Percentiles rank a stretch among this genome's conserved stretches.
phyloP scores from a whole-genome alignment of 92 coral and sea anemone species.

The Virgularia gustaviana region DNA sequence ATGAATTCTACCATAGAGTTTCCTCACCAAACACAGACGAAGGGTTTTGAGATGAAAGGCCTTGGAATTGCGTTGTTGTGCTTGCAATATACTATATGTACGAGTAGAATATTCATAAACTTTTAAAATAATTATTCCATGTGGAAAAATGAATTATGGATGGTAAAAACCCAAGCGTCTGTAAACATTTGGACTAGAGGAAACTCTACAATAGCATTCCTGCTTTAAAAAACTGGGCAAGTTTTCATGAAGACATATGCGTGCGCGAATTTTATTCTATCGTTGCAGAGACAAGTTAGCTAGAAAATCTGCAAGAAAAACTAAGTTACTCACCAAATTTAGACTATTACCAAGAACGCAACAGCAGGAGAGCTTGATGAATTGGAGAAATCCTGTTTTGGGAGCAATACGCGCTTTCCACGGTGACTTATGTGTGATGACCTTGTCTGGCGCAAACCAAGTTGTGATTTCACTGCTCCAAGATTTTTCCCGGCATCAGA shows the following conservation, averaged over 20 bases:
- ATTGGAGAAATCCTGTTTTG: too few relatives aligned
- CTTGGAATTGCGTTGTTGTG: slow-evolving; percentile 1
- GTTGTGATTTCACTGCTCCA: slow-evolving; percentile 4
- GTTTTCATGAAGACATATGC: not conserved
- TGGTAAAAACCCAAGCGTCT: slow-evolving; percentile 26
- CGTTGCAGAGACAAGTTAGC: not conserved
- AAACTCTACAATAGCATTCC: too few relatives aligned
- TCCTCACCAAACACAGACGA: too few relatives aligned
- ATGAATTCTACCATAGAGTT: too few relatives aligned
- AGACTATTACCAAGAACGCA: not conserved
- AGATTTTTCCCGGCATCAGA: slow-evolving; percentile 32
- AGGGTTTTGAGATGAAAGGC: not conserved
- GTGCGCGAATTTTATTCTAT: not conserved
- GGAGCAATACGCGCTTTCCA: too few relatives aligned
- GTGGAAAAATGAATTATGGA: slow-evolving; percentile 40
- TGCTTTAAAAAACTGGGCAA: slow-evolving; percentile 29
- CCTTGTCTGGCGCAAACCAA: not conserved
- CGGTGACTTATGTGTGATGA: not conserved
- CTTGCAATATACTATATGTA: not conserved
- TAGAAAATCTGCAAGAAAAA: not conserved
- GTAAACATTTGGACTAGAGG: slow-evolving; percentile 24
- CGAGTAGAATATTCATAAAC: slow-evolving; percentile 27
- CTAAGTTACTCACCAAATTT: not conserved
- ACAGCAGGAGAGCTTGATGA: not conserved
- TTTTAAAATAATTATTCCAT: slow-evolving; percentile 28